A percentile compares a stretch with the other conserved stretches of the same genome.
phyloP scores from a whole-genome alignment of 1,140 invertebrate species.

The Oppia nitens region DNA sequence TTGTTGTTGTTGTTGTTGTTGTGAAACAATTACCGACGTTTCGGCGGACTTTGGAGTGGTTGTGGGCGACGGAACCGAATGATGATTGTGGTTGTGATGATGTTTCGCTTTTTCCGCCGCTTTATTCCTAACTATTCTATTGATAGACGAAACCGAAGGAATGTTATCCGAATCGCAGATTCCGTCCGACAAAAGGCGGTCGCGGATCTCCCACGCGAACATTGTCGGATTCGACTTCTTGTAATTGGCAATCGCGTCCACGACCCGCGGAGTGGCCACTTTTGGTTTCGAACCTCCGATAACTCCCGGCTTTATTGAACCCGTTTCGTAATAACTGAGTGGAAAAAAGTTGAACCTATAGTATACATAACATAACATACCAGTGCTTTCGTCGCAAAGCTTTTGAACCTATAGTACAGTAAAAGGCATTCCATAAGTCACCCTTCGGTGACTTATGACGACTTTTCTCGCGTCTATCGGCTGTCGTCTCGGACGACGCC shows the following conservation, averaged over 20 bases:
- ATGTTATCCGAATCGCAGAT: slow-evolving; percentile 98
- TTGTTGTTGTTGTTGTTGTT: slow-evolving; percentile 13
- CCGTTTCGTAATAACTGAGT: slow-evolving; percentile 88
- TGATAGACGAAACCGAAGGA: slow-evolving; percentile 95
- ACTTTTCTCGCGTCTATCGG: too few relatives aligned
- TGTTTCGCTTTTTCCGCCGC: slow-evolving; percentile 88
- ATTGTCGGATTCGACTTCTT: slow-evolving; percentile 98
- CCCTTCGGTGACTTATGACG: too few relatives aligned
- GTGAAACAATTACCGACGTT: slow-evolving; percentile 15
- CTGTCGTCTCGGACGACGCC: too few relatives aligned
- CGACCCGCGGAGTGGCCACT: slow-evolving; percentile 93
- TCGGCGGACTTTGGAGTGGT: neutral
- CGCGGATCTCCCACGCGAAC: slow-evolving; percentile 99
- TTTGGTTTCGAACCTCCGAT: slow-evolving; percentile 98
- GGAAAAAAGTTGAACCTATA: neutral
- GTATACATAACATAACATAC: neutral
- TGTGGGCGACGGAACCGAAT: neutral
- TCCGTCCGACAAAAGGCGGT: slow-evolving; percentile 82
- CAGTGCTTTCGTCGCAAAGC: too few relatives aligned
- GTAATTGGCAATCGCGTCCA: slow-evolving; percentile 94
- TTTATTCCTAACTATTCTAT: slow-evolving; percentile 90
- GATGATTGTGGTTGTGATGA: slow-evolving; percentile 28
- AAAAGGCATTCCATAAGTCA: too few relatives aligned
- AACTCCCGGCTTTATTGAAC: slow-evolving; percentile 94
- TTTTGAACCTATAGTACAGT: neutral